Evolutionary conservation across 2,113 vertebrate species (phyloP).

Genomic region (Ceyx melanurus): DNA sequence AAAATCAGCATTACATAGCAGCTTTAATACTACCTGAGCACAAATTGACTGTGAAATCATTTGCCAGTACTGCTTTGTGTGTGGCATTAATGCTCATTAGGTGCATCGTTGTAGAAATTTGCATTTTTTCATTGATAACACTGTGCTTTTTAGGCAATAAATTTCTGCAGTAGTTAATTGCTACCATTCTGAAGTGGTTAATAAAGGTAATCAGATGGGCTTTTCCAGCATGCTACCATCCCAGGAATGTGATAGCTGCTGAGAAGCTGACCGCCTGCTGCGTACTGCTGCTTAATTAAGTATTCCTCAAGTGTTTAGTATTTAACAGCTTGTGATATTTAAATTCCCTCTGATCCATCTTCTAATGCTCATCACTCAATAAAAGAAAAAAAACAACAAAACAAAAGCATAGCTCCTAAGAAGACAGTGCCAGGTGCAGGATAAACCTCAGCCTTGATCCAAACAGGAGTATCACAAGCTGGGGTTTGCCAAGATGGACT

Average conservation of each 20-base stretch:
- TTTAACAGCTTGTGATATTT: conserved; percentile 38
- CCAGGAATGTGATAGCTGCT: neutral
- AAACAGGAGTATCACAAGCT: neutral
- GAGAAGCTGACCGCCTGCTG: neutral
- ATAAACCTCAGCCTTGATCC: neutral
- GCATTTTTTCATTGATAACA: conserved; percentile 11
- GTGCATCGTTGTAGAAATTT: neutral
- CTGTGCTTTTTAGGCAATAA: conserved; percentile 13
- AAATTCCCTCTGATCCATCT: conserved; percentile 12
- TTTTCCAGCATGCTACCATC: neutral
- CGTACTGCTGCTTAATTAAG: conserved; percentile 28
- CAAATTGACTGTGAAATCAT: neutral
- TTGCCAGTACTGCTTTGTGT: neutral
- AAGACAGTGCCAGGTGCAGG: neutral
- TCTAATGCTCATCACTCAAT: neutral
- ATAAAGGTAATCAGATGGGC: conserved; percentile 48
- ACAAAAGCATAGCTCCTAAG: neutral
- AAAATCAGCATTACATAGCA: neutral
- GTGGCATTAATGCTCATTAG: conserved; percentile 13
- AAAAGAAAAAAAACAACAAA: neutral
- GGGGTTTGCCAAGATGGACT: neutral
- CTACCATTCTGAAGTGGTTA: conserved; percentile 18
- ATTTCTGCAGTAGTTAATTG: conserved; percentile 49
- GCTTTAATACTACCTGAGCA: neutral
- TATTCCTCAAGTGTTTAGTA: conserved; percentile 27